Evolutionary conservation across 2,888 invertebrate genomes (phyloP).

Genomic region (Axea sp.): DNA sequence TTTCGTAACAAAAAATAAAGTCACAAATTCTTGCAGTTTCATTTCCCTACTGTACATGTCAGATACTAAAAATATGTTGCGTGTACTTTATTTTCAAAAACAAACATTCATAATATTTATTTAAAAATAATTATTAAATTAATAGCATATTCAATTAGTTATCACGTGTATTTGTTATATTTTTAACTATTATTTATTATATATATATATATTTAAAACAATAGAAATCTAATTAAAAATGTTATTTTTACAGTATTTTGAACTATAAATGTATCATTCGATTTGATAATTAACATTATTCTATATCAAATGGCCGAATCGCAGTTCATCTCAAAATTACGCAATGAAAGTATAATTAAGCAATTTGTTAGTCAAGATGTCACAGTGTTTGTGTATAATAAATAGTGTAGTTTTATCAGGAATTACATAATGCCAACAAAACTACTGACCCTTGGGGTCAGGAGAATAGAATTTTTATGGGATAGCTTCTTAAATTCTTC

Average conservation of each 20-base stretch:
- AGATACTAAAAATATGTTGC: no score
- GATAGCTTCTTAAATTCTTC: background rate
- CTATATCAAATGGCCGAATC: conserved; percentile 10
- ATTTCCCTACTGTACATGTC: no score
- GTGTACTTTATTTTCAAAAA: no score
- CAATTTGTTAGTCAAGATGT: conserved; percentile 33
- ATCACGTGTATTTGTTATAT: no score
- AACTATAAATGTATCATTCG: background rate
- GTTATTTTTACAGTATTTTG: background rate
- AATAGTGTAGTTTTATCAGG: conserved; percentile 30
- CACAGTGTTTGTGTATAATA: conserved; percentile 16
- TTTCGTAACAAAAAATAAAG: no score
- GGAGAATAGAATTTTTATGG: conserved; percentile 19
- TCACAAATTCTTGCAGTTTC: no score
- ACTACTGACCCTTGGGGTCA: conserved; percentile 34
- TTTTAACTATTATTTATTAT: no score
- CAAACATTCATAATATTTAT: no score
- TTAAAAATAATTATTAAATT: no score
- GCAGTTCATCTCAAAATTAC: conserved; percentile 4
- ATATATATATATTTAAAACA: no score
- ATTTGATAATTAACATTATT: background rate
- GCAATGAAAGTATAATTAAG: conserved; percentile 18
- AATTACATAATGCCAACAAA: conserved; percentile 25
- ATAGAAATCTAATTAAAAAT: no score
- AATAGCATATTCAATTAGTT: no score